These are phyloP conservation scores for Callipepla californica DNA, from an alignment of 2,113 vertebrate genomes.

Conservation along the genomic window DNA sequence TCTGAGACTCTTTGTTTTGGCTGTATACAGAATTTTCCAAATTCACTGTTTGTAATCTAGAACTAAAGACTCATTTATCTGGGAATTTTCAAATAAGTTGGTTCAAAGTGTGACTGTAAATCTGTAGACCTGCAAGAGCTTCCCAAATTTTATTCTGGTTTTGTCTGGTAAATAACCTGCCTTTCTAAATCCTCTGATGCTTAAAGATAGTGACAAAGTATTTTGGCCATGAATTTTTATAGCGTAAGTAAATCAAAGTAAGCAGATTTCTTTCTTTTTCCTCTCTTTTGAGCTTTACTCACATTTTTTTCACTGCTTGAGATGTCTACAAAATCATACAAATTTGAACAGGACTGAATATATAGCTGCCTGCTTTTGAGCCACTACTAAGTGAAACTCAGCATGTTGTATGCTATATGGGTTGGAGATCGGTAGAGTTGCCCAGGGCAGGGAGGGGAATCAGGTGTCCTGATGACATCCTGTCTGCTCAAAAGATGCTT, in stretches of 20 bases:
- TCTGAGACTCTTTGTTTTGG: neutral
- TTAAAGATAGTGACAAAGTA: neutral
- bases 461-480: neutral
- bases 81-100: neutral
- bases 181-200: neutral
- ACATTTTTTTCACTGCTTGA: neutral
- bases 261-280: neutral
- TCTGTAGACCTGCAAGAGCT: neutral
- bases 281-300: neutral
- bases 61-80: neutral
- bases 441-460: neutral
- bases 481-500: neutral
- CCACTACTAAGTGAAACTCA: neutral
- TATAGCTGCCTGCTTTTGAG: neutral
- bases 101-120: neutral
- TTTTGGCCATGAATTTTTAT: neutral
- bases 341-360: neutral
- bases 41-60: neutral
- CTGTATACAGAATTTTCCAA: neutral
- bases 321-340: accelerated
- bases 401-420: neutral
- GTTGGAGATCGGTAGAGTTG: neutral
- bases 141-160: neutral
- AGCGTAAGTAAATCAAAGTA: neutral
- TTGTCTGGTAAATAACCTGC: neutral